Conservation (phyloP, 2,888 invertebrate species). For the Tanaodytes sp. region DNA sequence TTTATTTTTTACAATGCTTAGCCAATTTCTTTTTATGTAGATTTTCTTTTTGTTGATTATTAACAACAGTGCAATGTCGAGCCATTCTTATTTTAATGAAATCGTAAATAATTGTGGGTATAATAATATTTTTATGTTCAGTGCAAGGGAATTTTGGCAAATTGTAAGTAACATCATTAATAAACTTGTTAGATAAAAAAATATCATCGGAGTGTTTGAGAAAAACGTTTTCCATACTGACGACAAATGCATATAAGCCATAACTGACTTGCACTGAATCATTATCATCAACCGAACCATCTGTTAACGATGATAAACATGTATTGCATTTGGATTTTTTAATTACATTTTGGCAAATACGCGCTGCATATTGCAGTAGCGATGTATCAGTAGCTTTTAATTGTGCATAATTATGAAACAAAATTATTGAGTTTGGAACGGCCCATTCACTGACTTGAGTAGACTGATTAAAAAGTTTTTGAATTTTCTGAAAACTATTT, state of each 20-base stretch:
- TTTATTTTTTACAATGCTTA: background rate
- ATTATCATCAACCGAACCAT: background rate
- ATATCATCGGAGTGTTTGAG: background rate
- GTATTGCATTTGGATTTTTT: background rate
- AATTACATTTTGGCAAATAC: background rate
- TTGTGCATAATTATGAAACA: background rate
- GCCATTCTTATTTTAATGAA: background rate
- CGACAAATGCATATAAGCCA: background rate
- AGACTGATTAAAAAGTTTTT: background rate
- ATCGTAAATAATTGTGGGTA: background rate
- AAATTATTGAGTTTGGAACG: background rate
- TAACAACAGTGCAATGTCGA: background rate
- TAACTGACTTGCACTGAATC: background rate
- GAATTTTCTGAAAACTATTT: background rate
- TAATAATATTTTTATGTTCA: background rate
- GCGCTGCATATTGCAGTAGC: background rate
- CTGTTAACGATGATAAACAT: background rate
- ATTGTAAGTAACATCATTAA: background rate
- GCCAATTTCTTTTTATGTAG: background rate
- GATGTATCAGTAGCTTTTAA: background rate
- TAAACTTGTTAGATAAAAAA: background rate
- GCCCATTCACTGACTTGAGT: background rate
- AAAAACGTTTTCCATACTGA: constrained; percentile 1
- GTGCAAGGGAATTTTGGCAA: background rate
- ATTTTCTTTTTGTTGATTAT: constrained; percentile 2